Evolutionary conservation across 37 sponge, comb jelly and placozoan genomes (phyloP).

Genomic region (Petrosia ficiformis): DNA sequence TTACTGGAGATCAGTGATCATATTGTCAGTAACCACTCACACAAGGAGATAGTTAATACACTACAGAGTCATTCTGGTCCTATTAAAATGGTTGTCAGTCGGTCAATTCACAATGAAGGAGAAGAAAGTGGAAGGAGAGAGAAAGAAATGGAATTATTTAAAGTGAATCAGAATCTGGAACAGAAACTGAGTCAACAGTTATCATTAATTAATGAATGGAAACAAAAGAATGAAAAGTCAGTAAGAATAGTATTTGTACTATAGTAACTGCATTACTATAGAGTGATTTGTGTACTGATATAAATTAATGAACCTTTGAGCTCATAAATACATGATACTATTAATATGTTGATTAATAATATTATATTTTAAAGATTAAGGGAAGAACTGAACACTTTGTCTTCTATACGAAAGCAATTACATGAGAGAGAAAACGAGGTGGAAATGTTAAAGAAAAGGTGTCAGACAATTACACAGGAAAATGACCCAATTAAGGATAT

Average conservation of each 20-base stretch:
- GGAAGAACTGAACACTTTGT: background rate
- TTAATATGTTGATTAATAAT: background rate
- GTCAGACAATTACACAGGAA: too few species aligned
- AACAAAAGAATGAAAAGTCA: slow-evolving; percentile 19
- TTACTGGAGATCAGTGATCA: slow-evolving; percentile 35
- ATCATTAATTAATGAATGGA: slow-evolving; percentile 20
- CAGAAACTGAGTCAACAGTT: background rate
- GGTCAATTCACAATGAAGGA: background rate
- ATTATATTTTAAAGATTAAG: background rate
- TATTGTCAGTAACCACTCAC: slow-evolving; percentile 25
- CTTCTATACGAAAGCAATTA: background rate
- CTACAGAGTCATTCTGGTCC: slow-evolving; percentile 17
- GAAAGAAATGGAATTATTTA: too few species aligned
- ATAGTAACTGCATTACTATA: too few species aligned
- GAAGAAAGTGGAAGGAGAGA: background rate
- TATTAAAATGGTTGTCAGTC: slow-evolving; percentile 25
- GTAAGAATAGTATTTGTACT: background rate
- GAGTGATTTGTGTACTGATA: too few species aligned
- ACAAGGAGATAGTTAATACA: slow-evolving; percentile 5
- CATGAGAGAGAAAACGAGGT: slow-evolving; percentile 27
- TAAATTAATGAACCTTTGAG: too few species aligned
- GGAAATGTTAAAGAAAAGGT: background rate
- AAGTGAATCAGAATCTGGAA: background rate
- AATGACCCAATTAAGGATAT: too few species aligned
- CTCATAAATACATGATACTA: too few species aligned